A percentile compares a stretch with the other conserved stretches of the same genome.
phyloP scores from a whole-genome alignment of 2,113 vertebrate genomes.

The Pandion haliaetus region DNA sequence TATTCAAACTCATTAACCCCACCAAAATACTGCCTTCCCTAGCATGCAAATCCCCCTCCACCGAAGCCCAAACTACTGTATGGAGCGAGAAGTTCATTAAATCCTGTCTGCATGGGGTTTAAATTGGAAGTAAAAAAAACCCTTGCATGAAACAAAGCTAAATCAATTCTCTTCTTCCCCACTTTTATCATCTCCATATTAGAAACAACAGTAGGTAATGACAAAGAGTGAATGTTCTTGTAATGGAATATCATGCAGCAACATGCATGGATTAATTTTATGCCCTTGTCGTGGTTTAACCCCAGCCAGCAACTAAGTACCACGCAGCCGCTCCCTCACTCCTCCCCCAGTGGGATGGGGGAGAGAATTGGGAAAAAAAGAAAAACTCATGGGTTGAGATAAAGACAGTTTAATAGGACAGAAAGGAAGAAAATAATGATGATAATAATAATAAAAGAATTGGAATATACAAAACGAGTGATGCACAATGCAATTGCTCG shows the following conservation, averaged over 20 bases:
- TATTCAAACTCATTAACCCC: not conserved
- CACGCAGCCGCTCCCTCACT: too few relatives aligned
- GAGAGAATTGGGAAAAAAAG: too few relatives aligned
- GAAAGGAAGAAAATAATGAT: too few relatives aligned
- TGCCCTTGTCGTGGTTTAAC: not conserved
- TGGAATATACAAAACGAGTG: too few relatives aligned
- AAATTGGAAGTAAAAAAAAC: not conserved
- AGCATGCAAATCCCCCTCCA: not conserved
- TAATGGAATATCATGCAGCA: not conserved
- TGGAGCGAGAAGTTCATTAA: not conserved
- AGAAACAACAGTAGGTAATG: not conserved
- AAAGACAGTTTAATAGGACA: too few relatives aligned
- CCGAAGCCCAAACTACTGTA: not conserved
- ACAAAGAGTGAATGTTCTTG: not conserved
- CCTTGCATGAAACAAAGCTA: not conserved
- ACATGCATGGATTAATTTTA: not conserved
- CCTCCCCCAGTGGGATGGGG: too few relatives aligned
- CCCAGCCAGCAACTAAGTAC: too few relatives aligned
- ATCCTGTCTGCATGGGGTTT: not conserved
- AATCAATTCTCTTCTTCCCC: not conserved
- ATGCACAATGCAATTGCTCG: too few relatives aligned
- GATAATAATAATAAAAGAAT: too few relatives aligned
- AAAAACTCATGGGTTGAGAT: too few relatives aligned
- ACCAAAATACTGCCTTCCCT: not conserved
- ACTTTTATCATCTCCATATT: not conserved